A percentile compares a stretch with the other conserved stretches of the same genome.
phyloP scores from a whole-genome alignment of 2,797 vertebrate species.

The Cygnus olor region DNA sequence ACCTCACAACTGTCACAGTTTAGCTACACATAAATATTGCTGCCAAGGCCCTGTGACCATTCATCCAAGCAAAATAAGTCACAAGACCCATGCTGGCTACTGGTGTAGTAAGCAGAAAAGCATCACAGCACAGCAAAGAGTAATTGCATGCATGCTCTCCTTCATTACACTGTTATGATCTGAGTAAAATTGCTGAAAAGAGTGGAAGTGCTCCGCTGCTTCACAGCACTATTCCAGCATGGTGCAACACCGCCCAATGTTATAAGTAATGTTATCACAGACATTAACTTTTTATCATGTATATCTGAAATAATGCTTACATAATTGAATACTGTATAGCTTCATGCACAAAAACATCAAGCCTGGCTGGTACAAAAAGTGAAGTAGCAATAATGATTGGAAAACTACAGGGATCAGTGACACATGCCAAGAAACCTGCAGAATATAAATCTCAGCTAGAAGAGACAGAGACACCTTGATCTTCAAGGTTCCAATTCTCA shows the following conservation, averaged over 20 bases:
- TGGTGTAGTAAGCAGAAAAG: neutral
- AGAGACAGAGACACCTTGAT: too few relatives aligned
- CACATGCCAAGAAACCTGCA: fast-evolving
- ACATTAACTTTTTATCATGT: neutral
- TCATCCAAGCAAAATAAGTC: neutral
- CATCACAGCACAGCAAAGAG: neutral
- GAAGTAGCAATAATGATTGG: neutral
- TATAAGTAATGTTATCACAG: neutral
- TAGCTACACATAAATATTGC: fast-evolving
- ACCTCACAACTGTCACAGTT: neutral
- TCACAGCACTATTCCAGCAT: fast-evolving
- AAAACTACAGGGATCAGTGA: neutral
- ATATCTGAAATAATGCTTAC: neutral
- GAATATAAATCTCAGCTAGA: fast-evolving
- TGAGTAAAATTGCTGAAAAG: neutral
- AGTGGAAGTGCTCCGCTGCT: fast-evolving
- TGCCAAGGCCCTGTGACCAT: neutral
- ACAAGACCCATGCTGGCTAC: neutral
- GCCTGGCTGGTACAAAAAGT: too few relatives aligned
- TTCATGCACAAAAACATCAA: fast-evolving
- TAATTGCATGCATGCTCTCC: fast-evolving
- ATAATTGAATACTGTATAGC: fast-evolving
- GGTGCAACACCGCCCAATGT: neutral
- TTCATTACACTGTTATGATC: fast-evolving
- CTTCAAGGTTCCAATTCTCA: neutral